Base-by-base conservation (phyloP, 2,113 vertebrate genomes). In the Pseudorhombus dupliciocellatus region DNA sequence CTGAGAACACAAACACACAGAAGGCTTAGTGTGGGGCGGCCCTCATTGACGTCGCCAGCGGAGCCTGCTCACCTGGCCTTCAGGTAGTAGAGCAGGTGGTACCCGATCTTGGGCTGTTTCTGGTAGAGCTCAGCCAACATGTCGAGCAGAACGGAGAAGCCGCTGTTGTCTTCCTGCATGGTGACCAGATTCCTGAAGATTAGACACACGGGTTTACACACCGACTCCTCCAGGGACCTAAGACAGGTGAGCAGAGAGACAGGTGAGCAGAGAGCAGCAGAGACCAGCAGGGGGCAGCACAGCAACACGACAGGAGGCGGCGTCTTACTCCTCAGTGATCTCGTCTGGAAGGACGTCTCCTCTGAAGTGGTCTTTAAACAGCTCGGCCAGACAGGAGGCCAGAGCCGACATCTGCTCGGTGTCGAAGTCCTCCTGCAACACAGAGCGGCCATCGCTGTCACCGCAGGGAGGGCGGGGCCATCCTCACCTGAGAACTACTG, bases 71-170 rank as follows among this genome's bases (percentile, higher is more conserved):
- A 98, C 97, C 97, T 99, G 89, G 97, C 97, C 66, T 95, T 92
- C 55, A 99, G 91, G 87, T 98, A 99, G 91, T 97, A 99, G 0
- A 98, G 94, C 40, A 99, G 95, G 89, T 98, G 97, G 73, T 97
- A 99, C 0, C 97, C 97, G 0, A 99, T 97, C 94, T 99, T 99
- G 73, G 97, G 97, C 68, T 99, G 97, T 56, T 98, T 99, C 93
- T 99, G 97, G 20, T 99, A 99, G 0, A 99, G 94, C 82, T 99
- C 97, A 0, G 97, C 96, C 1, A 99, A 88, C 74, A 99, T 95
- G 51, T 98, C 96, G 40, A 99, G 91, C 18, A 99, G 94, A 54
- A 98, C 93, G 0, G 96, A 97, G 90, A 98, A 98, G 2, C 97
- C 95, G 0, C 95, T 96, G 79, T 98, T 98, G 54, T 99, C 97